Evolutionary conservation across 1,140 invertebrate genomes (phyloP).

Genomic region (Drosophila truncata): DNA sequence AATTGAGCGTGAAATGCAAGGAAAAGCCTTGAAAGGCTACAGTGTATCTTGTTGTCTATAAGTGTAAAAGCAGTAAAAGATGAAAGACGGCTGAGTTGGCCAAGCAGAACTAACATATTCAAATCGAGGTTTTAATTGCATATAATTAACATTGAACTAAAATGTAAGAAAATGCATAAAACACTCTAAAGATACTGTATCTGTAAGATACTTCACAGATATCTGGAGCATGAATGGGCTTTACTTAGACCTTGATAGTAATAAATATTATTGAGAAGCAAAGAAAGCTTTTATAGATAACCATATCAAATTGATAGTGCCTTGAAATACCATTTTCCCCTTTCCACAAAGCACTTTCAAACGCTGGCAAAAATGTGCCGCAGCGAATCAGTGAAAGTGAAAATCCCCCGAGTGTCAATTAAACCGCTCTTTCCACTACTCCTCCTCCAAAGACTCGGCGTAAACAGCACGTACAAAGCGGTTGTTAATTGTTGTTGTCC

Average conservation of each 20-base stretch:
- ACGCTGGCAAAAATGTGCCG: conserved; percentile 64
- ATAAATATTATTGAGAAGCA: conserved; percentile 2
- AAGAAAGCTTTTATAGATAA: conserved; percentile 16
- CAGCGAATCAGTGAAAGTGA: conserved; percentile 80
- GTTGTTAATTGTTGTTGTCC: conserved; percentile 56
- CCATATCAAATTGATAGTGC: conserved; percentile 18
- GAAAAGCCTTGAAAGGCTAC: conserved; percentile 44
- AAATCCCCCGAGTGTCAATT: conserved; percentile 80
- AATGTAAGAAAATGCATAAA: background rate
- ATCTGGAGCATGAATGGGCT: conserved; percentile 2
- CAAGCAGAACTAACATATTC: conserved; percentile 15
- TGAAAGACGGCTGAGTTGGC: conserved; percentile 61
- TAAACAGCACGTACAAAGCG: conserved; percentile 52
- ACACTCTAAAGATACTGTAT: background rate
- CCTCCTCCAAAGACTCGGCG: conserved; percentile 10
- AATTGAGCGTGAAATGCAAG: conserved; percentile 46
- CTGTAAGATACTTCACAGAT: background rate
- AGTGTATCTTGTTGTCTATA: conserved; percentile 10
- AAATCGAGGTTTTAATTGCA: conserved; percentile 10
- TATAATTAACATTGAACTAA: background rate
- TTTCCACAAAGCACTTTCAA: conserved; percentile 44
- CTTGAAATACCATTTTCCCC: conserved; percentile 17
- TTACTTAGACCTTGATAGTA: background rate
- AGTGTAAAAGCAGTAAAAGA: conserved; percentile 50
- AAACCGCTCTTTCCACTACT: conserved; percentile 55